These are phyloP conservation scores for Oxyteleia sp. DNA, from an alignment of 2,888 invertebrate genomes.

Conservation along the genomic window DNA sequence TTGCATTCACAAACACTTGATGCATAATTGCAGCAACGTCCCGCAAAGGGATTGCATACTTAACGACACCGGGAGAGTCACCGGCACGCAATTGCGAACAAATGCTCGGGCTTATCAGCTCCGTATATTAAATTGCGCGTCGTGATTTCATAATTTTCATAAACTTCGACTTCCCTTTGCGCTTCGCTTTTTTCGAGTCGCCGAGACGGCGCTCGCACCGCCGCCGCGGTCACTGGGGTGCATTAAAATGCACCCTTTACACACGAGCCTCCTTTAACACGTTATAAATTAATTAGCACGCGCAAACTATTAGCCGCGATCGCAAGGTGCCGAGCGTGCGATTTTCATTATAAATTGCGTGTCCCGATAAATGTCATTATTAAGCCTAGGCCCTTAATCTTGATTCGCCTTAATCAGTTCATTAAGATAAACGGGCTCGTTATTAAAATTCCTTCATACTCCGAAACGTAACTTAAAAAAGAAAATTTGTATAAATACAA, in stretches of 20 bases:
- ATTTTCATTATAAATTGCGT: constrained; percentile 42
- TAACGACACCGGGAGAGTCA: too few species aligned
- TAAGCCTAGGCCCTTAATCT: constrained; percentile 6
- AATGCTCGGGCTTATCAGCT: background rate
- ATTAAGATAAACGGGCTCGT: background rate
- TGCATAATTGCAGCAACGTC: too few species aligned
- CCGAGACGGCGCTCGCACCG: background rate
- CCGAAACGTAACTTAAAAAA: too few species aligned
- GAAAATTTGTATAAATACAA: too few species aligned
- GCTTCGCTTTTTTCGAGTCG: constrained; percentile 3
- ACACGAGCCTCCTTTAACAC: constrained; percentile 40
- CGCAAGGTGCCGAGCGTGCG: constrained; percentile 26
- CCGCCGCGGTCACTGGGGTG: constrained; percentile 74
- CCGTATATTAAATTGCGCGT: background rate
- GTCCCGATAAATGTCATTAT: constrained; percentile 38
- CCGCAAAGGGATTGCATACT: too few species aligned
- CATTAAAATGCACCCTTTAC: constrained; percentile 82
- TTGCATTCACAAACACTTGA: too few species aligned
- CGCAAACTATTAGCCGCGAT: constrained; percentile 38
- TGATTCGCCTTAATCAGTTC: constrained; percentile 11
- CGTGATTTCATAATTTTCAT: constrained; percentile 51
- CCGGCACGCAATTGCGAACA: background rate
- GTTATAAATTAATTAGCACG: constrained; percentile 70
- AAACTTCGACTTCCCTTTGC: constrained; percentile 19
- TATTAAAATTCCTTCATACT: background rate